Conservation (phyloP, 2,113 vertebrate species). For the Climacteris rufus region DNA sequence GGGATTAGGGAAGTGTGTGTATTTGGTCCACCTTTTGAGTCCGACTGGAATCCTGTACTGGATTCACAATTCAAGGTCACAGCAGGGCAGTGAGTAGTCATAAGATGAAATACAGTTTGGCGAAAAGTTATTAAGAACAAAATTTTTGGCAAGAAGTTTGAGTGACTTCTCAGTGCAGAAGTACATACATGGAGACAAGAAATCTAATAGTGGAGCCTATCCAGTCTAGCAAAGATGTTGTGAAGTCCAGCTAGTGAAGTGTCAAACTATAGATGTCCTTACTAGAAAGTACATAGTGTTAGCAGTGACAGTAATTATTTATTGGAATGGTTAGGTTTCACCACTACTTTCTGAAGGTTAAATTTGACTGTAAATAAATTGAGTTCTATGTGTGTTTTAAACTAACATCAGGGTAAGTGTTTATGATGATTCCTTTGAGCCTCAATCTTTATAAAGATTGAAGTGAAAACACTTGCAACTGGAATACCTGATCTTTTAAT, state of each 20-base stretch:
- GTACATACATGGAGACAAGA: neutral
- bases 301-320: neutral
- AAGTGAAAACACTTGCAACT: neutral
- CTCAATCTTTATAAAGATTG: neutral
- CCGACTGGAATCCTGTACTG: neutral
- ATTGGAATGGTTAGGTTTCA: neutral
- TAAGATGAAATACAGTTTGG: neutral
- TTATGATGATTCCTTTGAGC: neutral
- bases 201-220: neutral
- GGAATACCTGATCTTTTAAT: neutral
- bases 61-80: neutral
- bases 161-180: neutral
- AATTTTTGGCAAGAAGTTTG: neutral
- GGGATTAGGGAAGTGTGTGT: neutral
- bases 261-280: neutral
- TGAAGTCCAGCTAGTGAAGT: neutral
- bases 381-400: neutral
- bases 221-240: neutral
- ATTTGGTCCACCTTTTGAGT: neutral
- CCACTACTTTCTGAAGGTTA: neutral
- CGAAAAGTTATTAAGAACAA: neutral
- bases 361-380: neutral
- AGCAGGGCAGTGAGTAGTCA: neutral
- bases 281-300: neutral
- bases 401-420: neutral